Evolutionary conservation across 2,797 vertebrate species (phyloP), one percentile per base, ranked within the genome.

Genomic region (Hyperoplus lanceolatus): DNA sequence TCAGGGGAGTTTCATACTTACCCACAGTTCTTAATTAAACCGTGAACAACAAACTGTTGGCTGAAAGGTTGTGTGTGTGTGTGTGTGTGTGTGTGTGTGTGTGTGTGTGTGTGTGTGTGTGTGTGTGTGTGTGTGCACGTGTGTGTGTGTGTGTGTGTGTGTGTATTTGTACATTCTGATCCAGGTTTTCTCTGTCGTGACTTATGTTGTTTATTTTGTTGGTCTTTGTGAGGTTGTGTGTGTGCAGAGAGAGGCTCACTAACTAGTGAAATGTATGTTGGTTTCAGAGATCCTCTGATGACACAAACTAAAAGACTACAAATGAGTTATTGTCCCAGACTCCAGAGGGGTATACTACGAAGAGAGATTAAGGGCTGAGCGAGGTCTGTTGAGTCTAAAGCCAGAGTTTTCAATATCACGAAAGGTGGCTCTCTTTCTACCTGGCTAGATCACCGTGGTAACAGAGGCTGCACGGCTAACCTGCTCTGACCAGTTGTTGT

Each of bases 21-120:
- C 54, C 59, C 71, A 62, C 48, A 74, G 65, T 82, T 89, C 83
- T 84, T 85, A 85, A 90, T 89, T 90, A 87, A 87, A 81, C 60
- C 56, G 45, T 5, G 29, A 85, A 71, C 86, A 91, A 85, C 87
- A 90, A 71, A 62, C 65, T 62, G 74, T 87, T 81, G 71, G 87
- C 83, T 61, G 54, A 64, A 70, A 39, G 29, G 29, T 29, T 59
- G 39, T 51, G 48, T 61, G 7, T 72, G 68, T 73, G 55, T 1
- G 51, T 54, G 39, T 21, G 6, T 46, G n/a, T 69, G 63, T 43
- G 6, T 38, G 55, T 59, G 56, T 61, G 50, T 1, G 53, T 54
- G 18, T 75, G 72, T 75, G 38, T 49, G 46, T 70, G 45, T 74
- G 45, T 62, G 13, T 36, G 59, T 10, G 43, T 48, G 39, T 11